These are phyloP conservation scores for Thelaira solivaga DNA, from an alignment of 2,888 invertebrate species.

Conservation along the genomic window DNA sequence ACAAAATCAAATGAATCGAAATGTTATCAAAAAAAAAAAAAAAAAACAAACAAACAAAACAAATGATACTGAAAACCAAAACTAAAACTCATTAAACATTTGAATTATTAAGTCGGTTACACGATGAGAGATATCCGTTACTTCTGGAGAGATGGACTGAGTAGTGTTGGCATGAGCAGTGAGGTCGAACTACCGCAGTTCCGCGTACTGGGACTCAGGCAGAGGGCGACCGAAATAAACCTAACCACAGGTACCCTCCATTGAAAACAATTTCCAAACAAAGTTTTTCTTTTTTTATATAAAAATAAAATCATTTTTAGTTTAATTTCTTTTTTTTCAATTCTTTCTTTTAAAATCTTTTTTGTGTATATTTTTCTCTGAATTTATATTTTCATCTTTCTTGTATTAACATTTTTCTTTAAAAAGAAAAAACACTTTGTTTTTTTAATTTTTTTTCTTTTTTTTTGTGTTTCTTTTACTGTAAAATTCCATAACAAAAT, in stretches of 20 bases:
- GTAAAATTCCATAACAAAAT: conserved; percentile 38
- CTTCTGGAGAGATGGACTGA: conserved; percentile 95
- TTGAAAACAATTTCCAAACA: conserved; percentile 69
- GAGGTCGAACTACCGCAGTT: conserved; percentile 98
- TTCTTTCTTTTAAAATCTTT: neutral
- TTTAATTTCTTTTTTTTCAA: neutral
- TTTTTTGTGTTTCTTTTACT: neutral
- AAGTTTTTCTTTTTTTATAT: conserved; percentile 42
- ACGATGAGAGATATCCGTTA: conserved; percentile 98
- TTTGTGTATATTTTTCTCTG: neutral
- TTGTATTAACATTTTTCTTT: conserved; percentile 13
- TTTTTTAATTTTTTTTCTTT: neutral
- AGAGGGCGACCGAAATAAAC: conserved; percentile 94
- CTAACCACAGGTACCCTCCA: conserved; percentile 93
- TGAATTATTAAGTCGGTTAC: conserved; percentile 87
- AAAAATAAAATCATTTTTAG: conserved; percentile 49
- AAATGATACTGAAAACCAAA: conserved; percentile 30
- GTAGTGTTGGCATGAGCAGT: conserved; percentile 96
- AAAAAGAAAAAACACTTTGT: neutral
- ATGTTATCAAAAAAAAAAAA: neutral
- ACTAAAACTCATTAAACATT: conserved; percentile 60
- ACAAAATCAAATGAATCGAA: conserved; percentile 30
- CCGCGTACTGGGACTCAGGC: conserved; percentile 96
- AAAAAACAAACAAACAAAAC: conserved; percentile 3
- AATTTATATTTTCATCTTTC: neutral